These are phyloP conservation scores for Syngnathus floridae DNA, from an alignment of 2,113 vertebrate species.

Conservation along the genomic window DNA sequence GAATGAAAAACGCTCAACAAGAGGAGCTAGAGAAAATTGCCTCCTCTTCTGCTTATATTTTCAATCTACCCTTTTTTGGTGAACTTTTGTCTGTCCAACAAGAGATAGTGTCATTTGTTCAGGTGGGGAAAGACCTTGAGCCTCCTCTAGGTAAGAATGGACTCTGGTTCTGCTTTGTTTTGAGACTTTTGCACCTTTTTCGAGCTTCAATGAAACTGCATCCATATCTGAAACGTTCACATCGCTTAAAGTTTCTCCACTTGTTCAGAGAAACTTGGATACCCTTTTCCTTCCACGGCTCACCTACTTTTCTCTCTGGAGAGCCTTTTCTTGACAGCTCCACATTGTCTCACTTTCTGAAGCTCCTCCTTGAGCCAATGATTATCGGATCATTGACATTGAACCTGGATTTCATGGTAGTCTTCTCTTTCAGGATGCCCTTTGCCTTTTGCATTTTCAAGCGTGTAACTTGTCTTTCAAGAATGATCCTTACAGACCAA, in stretches of 20 bases:
- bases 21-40: constrained; percentile 79
- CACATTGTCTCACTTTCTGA: constrained; percentile 12
- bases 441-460: constrained; percentile 2
- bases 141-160: constrained; percentile 64
- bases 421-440: constrained; percentile 5
- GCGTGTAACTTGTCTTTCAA: not conserved
- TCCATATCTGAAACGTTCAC: constrained; percentile 34
- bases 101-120: constrained; percentile 61
- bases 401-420: constrained; percentile 5
- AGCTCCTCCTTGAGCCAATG: constrained; percentile 69
- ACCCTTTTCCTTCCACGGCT: constrained; percentile 21
- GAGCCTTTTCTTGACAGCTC: constrained; percentile 25
- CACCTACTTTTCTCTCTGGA: constrained; percentile 20
- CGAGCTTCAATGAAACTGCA: constrained; percentile 48
- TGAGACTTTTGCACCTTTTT: constrained; percentile 24
- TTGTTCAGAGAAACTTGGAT: constrained; percentile 14
- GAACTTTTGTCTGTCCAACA: constrained; percentile 75
- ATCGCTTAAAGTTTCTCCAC: constrained; percentile 30
- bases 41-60: constrained; percentile 72
- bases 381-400: constrained; percentile 62
- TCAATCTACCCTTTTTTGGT: constrained; percentile 75
- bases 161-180: constrained; percentile 9
- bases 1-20: constrained; percentile 74
- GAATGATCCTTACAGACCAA: not conserved
- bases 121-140: constrained; percentile 52